Percentiles rank a stretch among this genome's conserved stretches.
These are phyloP conservation scores for Dendrolimus punctatus DNA, from an alignment of 1,140 invertebrate species.

Conservation along the genomic window DNA sequence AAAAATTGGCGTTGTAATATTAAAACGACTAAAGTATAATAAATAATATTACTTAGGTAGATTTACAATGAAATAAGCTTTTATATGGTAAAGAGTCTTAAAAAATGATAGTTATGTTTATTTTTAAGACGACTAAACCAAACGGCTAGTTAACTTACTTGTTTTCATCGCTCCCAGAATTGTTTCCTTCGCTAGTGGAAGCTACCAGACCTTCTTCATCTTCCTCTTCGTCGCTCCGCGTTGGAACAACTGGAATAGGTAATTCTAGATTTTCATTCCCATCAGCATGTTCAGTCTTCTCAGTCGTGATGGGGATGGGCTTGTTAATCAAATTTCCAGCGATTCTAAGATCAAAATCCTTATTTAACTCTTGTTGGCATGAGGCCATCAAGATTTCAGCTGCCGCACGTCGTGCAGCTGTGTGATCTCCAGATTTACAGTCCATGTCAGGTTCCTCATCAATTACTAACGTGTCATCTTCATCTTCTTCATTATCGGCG, in stretches of 20 bases:
- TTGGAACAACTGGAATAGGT: conserved; percentile 51
- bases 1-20: conserved; percentile 1
- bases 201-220: conserved; percentile 83
- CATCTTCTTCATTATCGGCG: conserved; percentile 78
- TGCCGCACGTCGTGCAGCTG: conserved; percentile 69
- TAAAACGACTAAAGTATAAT: background rate
- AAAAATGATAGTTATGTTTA: too few species aligned
- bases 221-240: conserved; percentile 72
- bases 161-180: conserved; percentile 87
- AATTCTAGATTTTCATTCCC: conserved; percentile 23
- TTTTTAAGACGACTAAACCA: too few species aligned
- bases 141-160: conserved; percentile 62
- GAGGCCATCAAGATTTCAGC: conserved; percentile 71
- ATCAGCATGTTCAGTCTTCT: conserved; percentile 78
- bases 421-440: conserved; percentile 50
- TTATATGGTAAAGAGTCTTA: too few species aligned
- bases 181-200: conserved; percentile 83
- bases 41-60: background rate
- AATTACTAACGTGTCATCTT: conserved; percentile 77
- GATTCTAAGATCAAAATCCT: conserved; percentile 68
- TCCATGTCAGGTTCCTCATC: conserved; percentile 74
- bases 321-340: conserved; percentile 68
- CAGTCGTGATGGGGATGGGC: conserved; percentile 77
- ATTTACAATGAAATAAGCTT: background rate
- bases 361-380: conserved; percentile 53